phyloP scores from a whole-genome alignment of 2,113 vertebrate species.

The Leucosticte australis region DNA sequence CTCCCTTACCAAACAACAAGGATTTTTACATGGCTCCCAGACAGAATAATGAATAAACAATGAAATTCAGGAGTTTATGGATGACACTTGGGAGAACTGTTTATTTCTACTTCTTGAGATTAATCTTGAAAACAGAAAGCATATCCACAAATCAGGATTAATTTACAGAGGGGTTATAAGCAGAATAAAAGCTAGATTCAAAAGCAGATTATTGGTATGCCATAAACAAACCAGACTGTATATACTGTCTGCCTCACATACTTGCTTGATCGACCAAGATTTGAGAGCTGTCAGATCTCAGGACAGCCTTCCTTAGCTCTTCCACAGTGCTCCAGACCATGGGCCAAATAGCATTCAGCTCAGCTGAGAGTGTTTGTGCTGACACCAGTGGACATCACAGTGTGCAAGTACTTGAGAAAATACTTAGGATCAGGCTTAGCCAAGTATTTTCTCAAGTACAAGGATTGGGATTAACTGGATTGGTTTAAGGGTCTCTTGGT shows the following conservation, averaged over 20 bases:
- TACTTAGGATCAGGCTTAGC: neutral
- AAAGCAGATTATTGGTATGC: neutral
- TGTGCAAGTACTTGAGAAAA: neutral
- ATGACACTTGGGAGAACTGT: neutral
- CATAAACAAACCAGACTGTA: neutral
- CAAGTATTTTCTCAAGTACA: neutral
- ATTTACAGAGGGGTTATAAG: neutral
- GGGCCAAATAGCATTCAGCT: neutral
- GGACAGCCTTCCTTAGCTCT: neutral
- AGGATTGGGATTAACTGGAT: neutral
- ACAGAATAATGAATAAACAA: neutral
- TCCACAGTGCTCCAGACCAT: neutral
- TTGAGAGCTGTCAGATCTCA: neutral
- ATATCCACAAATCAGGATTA: neutral
- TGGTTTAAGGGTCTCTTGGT: neutral
- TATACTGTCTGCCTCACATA: neutral
- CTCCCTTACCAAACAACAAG: neutral
- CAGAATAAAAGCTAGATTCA: neutral
- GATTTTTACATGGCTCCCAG: neutral
- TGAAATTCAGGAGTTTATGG: conserved; percentile 1
- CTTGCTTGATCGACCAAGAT: neutral
- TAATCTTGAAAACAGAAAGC: neutral
- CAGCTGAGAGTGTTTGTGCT: neutral
- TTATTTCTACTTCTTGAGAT: neutral
- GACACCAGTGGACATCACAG: neutral